Evolutionary conservation across 2,113 vertebrate genomes (phyloP), one percentile per base, ranked within the genome.

Genomic region (Malurus alboscapulatus): DNA sequence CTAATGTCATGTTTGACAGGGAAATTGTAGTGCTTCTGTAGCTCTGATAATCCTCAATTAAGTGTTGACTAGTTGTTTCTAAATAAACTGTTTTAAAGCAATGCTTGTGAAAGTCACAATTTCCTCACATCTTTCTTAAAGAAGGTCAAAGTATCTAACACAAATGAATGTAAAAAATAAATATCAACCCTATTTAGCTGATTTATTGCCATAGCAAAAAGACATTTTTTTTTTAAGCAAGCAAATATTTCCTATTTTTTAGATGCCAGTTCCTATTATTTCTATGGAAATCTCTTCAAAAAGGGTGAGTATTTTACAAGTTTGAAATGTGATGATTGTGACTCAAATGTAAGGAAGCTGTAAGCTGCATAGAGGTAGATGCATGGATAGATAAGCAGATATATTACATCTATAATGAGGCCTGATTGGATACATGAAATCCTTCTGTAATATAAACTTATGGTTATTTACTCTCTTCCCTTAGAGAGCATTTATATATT

Each of bases 231-330:
- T 94, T 50, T 17, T 93, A 95, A 90, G 9, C 14, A 75, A 84
- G 55, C 10, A 92, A 93, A 76, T 75, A 21, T 79, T 73, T 88
- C 7, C 29, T 96, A 27, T 66, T 87, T 95, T 97, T 82, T 89
- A 99, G 99, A 97, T 98, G 63, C 98, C 98, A 48, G 97, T 97
- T 90, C 98, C 99, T 79, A 98, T 99, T 87, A 97, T 97, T 93
- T 98, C 99, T 93, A 98, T 99, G 96, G 98, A 99, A 92, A 99
- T 99, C 93, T 99, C 99, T 76, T 97, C 98, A 66, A 99, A 99
- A 97, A 98, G 99, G 96, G 99, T 99, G 98, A 98, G 98, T 95
- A 61, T n/a, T 69, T 47, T 34, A 8, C 22, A 71, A 44, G 14
- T 91, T 38, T 61, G 36, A 92, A 63, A 80, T 45, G 17, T 17